Evolutionary conservation across 2,888 invertebrate species (phyloP).

Genomic region (Drepana falcataria): DNA sequence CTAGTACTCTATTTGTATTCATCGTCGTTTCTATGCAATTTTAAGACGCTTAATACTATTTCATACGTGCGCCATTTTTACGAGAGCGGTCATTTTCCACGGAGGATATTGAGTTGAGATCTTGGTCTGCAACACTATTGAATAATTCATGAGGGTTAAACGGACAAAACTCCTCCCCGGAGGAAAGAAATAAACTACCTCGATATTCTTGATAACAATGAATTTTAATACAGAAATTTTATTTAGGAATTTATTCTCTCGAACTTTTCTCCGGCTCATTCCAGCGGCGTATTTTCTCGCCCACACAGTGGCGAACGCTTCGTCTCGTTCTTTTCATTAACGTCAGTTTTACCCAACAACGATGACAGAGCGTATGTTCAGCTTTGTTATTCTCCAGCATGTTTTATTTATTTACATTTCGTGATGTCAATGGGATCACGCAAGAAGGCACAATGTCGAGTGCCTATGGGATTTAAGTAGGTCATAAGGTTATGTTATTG

Average conservation of each 20-base stretch:
- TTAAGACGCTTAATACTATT: conserved; percentile 14
- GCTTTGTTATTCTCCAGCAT: too few species aligned
- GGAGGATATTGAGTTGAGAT: conserved; percentile 39
- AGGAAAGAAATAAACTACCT: conserved; percentile 32
- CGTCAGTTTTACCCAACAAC: too few species aligned
- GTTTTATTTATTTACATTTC: too few species aligned
- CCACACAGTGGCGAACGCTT: too few species aligned
- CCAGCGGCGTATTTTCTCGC: too few species aligned
- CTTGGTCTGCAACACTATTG: conserved; percentile 36
- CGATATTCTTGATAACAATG: conserved; percentile 41
- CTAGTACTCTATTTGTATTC: conserved; percentile 7
- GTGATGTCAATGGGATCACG: too few species aligned
- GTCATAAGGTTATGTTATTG: too few species aligned
- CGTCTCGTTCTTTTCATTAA: too few species aligned
- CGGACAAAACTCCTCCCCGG: conserved; percentile 38
- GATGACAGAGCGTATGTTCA: too few species aligned
- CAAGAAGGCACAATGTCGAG: too few species aligned
- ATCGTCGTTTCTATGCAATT: conserved; percentile 13
- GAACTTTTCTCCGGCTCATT: too few species aligned
- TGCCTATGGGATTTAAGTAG: too few species aligned
- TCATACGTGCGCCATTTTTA: conserved; percentile 30
- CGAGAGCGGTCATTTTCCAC: conserved; percentile 32
- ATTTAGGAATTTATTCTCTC: background rate
- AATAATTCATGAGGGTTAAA: conserved; percentile 55
- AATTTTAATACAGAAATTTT: conserved; percentile 22